These are phyloP conservation scores for Strix aluco DNA, from an alignment of 2,113 vertebrate species.

Conservation along the genomic window DNA sequence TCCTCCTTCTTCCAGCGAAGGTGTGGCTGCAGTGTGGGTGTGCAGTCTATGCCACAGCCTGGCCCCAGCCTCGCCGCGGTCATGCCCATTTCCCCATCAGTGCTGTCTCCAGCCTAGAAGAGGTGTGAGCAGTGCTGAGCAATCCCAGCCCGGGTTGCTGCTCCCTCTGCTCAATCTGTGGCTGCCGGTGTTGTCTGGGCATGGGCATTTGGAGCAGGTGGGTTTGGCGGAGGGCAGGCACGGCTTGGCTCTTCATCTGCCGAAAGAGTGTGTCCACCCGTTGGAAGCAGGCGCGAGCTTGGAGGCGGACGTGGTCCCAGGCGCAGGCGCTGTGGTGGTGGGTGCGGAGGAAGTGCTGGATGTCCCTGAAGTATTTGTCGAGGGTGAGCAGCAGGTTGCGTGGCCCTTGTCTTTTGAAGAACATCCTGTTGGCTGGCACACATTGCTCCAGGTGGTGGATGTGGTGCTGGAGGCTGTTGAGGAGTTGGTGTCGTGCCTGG, in stretches of 20 bases:
- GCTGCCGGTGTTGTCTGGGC: fast-evolving
- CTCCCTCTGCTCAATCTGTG: fast-evolving
- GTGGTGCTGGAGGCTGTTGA: not conserved
- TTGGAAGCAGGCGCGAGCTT: not conserved
- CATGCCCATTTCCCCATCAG: fast-evolving
- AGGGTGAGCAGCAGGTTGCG: not conserved
- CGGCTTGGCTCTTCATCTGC: not conserved
- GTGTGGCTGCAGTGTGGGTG: fast-evolving
- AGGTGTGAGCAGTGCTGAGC: not conserved
- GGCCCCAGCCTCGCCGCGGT: fast-evolving
- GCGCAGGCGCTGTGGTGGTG: not conserved
- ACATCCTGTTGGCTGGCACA: fast-evolving
- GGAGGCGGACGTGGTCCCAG: not conserved
- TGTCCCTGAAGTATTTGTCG: not conserved
- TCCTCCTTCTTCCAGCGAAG: not conserved
- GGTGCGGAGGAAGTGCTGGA: not conserved
- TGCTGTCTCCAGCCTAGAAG: fast-evolving
- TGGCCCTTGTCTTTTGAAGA: not conserved
- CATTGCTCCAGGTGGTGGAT: not conserved
- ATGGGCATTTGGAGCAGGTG: fast-evolving
- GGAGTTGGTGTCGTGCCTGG: not conserved
- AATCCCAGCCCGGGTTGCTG: not conserved
- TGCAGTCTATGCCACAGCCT: not conserved
- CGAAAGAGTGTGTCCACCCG: not conserved
- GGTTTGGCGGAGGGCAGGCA: not conserved